Evolutionary conservation across 2,113 vertebrate species (phyloP).

Genomic region (Otocyon megalotis): DNA sequence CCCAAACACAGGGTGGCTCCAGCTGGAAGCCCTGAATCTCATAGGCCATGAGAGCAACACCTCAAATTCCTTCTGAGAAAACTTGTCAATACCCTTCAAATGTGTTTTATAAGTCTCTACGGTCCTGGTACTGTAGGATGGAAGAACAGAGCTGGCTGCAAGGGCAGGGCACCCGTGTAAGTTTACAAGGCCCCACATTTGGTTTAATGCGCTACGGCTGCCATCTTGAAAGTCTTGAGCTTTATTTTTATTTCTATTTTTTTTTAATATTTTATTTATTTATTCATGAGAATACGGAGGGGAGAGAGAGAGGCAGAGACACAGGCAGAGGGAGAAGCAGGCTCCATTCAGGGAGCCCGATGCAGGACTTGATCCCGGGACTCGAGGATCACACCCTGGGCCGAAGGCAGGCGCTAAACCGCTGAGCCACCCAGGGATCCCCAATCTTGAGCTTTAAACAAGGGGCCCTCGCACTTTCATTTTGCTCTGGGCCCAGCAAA

Average conservation of each 20-base stretch:
- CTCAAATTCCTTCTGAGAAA: neutral
- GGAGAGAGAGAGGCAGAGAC: no score
- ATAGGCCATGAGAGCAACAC: neutral
- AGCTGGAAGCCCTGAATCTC: neutral
- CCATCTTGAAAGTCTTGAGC: neutral
- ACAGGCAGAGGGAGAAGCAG: no score
- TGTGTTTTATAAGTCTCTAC: neutral
- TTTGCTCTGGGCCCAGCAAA: neutral
- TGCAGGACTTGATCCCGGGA: no score
- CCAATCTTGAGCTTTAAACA: neutral
- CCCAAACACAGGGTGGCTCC: neutral
- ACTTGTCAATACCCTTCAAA: neutral
- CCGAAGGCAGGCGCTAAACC: no score
- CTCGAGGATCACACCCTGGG: no score
- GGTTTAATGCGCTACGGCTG: neutral
- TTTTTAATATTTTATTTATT: no score
- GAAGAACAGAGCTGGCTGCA: neutral
- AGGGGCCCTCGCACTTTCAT: neutral
- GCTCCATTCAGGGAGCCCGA: no score
- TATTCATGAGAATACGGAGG: no score
- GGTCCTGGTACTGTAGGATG: neutral
- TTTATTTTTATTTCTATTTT: neutral
- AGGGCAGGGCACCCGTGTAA: neutral
- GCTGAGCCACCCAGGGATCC: no score
- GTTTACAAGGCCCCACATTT: accelerated